Evolutionary conservation across 2,113 vertebrate genomes (phyloP).

Genomic region (Willisornis vidua): DNA sequence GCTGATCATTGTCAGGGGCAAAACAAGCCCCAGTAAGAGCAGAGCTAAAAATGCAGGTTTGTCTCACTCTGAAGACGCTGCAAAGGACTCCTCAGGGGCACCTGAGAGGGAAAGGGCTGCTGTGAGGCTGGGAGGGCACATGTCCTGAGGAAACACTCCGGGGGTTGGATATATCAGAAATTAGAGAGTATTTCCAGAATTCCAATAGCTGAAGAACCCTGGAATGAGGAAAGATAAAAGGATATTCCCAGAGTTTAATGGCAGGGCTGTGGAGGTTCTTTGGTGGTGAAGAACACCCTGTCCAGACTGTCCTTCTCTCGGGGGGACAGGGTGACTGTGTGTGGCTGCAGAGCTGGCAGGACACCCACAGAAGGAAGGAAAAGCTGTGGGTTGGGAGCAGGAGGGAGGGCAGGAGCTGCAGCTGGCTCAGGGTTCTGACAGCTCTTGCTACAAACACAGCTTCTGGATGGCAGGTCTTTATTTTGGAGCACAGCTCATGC

Average conservation of each 20-base stretch:
- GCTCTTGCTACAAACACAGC: not conserved
- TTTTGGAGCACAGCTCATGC: not conserved
- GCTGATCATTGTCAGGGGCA: not conserved
- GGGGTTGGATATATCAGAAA: not conserved
- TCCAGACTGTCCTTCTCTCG: not conserved
- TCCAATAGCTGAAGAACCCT: not conserved
- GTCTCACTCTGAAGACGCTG: not conserved
- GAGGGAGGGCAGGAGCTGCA: not conserved
- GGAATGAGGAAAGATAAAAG: not conserved
- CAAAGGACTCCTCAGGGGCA: not conserved
- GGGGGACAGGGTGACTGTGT: not conserved
- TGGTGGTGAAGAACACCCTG: not conserved
- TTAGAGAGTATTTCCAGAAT: not conserved
- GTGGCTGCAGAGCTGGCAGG: not conserved
- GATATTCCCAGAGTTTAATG: not conserved
- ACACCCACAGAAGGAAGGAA: not conserved
- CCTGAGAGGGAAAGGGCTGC: not conserved
- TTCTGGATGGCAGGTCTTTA: not conserved
- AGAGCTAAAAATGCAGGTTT: not conserved
- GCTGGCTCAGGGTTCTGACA: not conserved
- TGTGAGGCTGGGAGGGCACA: not conserved
- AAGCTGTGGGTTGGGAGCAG: fast-evolving
- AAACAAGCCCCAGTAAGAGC: not conserved
- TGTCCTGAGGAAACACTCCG: fast-evolving
- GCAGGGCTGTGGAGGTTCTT: not conserved